Percentiles rank a stretch among this genome's conserved stretches.
phyloP scores from a whole-genome alignment of 2,797 vertebrate genomes.

The Selene dorsalis region DNA sequence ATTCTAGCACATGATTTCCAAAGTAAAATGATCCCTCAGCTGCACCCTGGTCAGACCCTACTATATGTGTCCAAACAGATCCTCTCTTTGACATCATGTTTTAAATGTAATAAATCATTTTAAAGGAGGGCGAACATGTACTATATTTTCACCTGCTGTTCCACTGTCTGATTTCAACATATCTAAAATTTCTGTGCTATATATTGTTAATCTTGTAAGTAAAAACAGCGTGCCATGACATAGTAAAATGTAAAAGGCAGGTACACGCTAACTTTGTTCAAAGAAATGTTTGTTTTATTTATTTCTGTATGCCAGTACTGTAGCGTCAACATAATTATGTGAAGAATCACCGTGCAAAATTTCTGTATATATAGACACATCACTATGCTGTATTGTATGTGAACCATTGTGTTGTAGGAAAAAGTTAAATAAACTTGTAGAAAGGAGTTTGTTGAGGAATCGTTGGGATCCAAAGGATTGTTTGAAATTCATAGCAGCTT shows the following conservation, averaged over 20 bases:
- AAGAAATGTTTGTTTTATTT: constrained; percentile 76
- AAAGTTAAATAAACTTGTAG: constrained; percentile 81
- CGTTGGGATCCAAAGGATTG: constrained; percentile 5
- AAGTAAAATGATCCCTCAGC: constrained; percentile 20
- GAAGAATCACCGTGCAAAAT: constrained; percentile 71
- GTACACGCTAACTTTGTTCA: constrained; percentile 66
- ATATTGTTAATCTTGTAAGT: constrained; percentile 83
- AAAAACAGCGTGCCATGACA: constrained; percentile 67
- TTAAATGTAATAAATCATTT: constrained; percentile 45
- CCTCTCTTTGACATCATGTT: constrained; percentile 61
- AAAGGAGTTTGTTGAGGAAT: constrained; percentile 54
- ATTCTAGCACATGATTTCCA: constrained; percentile 34
- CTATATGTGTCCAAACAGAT: constrained; percentile 54
- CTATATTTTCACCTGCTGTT: constrained; percentile 69
- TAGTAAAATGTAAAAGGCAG: constrained; percentile 59
- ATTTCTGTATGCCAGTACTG: constrained; percentile 75
- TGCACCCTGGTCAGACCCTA: constrained; percentile 61
- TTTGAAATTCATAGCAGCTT: neutral
- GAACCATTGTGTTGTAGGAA: constrained; percentile 81
- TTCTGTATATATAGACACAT: constrained; percentile 78
- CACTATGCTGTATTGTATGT: constrained; percentile 79
- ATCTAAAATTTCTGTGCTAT: constrained; percentile 77
- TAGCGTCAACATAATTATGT: constrained; percentile 73
- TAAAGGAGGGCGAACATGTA: constrained; percentile 52
- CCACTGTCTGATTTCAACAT: constrained; percentile 75